Evolutionary conservation across 2,888 invertebrate genomes (phyloP).

Genomic region (Drosophila pegasa): DNA sequence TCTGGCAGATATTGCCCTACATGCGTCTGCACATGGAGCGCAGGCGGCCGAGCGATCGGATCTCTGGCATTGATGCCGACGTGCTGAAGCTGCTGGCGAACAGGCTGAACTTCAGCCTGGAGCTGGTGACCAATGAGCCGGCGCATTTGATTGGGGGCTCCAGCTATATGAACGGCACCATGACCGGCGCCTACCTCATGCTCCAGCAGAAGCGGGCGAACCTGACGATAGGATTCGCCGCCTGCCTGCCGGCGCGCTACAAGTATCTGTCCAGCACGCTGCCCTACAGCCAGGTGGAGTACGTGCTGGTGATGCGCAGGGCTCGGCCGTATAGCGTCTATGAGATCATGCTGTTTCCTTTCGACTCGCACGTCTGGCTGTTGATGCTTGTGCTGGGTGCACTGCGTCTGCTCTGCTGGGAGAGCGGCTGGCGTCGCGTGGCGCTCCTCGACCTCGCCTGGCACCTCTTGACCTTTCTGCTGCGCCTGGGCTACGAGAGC

Average conservation of each 20-base stretch:
- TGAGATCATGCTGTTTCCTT: conserved; percentile 68
- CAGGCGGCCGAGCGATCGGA: not conserved
- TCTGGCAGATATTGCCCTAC: conserved; percentile 63
- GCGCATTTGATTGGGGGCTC: conserved; percentile 46
- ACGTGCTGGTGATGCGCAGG: conserved; percentile 44
- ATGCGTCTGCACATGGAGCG: conserved; percentile 28
- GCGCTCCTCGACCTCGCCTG: conserved; percentile 29
- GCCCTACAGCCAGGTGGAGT: conserved; percentile 53
- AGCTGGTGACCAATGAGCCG: conserved; percentile 57
- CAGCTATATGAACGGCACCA: conserved; percentile 51
- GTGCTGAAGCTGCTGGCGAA: conserved; percentile 48
- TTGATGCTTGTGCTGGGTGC: conserved; percentile 23
- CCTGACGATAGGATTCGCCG: conserved; percentile 56
- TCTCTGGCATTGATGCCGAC: conserved; percentile 55
- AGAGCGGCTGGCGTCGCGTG: not conserved
- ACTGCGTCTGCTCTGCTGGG: conserved; percentile 7
- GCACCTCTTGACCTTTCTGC: conserved; percentile 41
- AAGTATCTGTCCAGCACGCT: conserved; percentile 39
- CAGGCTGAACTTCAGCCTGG: conserved; percentile 57
- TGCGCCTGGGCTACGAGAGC: conserved; percentile 68
- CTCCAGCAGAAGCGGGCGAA: conserved; percentile 54
- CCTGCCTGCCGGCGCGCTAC: conserved; percentile 50
- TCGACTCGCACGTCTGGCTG: conserved; percentile 41
- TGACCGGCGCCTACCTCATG: conserved; percentile 58
- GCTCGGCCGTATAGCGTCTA: conserved; percentile 45